These are phyloP conservation scores for human (Homo sapiens) DNA, from an alignment of 2,113 vertebrate genomes.

Conservation along the genomic window GRCh38 chr17:2171501-2172000, in stretches of 20 bases:
- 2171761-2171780: conserved; percentile 1
- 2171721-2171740: conserved; percentile 29
- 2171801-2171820: conserved; percentile 19
- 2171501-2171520: neutral
- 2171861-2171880: neutral
- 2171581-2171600: neutral
- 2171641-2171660: neutral
- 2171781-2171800: conserved; percentile 50
- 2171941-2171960: neutral
- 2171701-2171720: neutral
- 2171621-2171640: neutral
- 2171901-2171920: neutral
- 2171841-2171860: neutral
- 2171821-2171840: conserved; percentile 21
- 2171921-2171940: neutral
- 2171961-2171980: neutral
- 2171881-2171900: neutral
- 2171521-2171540: neutral
- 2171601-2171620: neutral
- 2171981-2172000: conserved; percentile 4
- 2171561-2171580: neutral
- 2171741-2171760: neutral
- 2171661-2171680: neutral
- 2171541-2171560: neutral
- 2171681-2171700: conserved; percentile 1